Evolutionary conservation across 2,888 invertebrate species (phyloP).

Genomic region (Rhingia rostrata): DNA sequence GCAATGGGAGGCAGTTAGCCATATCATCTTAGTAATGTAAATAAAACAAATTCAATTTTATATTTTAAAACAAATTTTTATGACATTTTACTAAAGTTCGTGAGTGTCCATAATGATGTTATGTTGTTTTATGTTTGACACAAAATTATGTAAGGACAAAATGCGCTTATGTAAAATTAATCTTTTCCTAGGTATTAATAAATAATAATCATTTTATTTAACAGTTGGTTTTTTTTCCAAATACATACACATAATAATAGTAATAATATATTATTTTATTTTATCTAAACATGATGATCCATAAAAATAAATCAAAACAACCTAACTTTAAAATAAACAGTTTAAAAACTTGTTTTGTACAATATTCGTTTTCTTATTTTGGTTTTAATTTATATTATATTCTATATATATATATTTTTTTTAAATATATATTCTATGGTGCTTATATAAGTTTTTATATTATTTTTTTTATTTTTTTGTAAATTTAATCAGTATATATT

Average conservation of each 20-base stretch:
- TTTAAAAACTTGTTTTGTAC: constrained; percentile 61
- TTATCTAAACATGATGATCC: constrained; percentile 22
- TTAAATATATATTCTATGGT: constrained; percentile 66
- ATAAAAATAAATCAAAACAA: constrained; percentile 43
- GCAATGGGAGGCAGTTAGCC: not conserved
- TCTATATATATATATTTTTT: constrained; percentile 33
- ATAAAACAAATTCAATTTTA: constrained; percentile 25
- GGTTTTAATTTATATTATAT: constrained; percentile 28
- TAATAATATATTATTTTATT: constrained; percentile 27
- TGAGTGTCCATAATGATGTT: constrained; percentile 34
- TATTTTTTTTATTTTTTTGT: constrained; percentile 43
- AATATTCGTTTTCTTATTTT: constrained; percentile 61
- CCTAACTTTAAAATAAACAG: constrained; percentile 36
- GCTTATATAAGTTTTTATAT: constrained; percentile 56
- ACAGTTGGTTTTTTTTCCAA: constrained; percentile 34
- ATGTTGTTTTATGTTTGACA: constrained; percentile 45
- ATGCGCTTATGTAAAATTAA: constrained; percentile 55
- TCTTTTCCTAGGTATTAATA: constrained; percentile 35
- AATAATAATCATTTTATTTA: constrained; percentile 38
- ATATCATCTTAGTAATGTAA: not conserved
- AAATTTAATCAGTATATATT: constrained; percentile 60
- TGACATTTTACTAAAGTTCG: constrained; percentile 59
- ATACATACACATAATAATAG: constrained; percentile 50
- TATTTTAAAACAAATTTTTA: constrained; percentile 63
- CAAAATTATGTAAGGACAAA: constrained; percentile 64